A percentile compares a stretch with the other conserved stretches of the same genome.
phyloP scores from a whole-genome alignment of 2,888 invertebrate species.

The Archips xylosteana region DNA sequence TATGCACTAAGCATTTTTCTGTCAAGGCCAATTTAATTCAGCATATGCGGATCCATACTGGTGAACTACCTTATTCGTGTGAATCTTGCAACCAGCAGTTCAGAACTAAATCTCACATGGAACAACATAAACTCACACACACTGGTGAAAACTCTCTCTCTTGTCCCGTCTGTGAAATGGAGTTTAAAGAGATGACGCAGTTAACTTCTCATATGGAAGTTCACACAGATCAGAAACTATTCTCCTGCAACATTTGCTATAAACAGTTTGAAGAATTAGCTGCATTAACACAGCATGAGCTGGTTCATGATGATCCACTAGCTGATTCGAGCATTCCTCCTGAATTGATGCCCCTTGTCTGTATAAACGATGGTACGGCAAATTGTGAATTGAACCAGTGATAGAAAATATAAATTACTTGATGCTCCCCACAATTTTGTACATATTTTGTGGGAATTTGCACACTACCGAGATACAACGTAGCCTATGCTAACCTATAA shows the following conservation, averaged over 20 bases:
- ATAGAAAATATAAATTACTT: neutral
- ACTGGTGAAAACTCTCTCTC: neutral
- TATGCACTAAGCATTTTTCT: slow-evolving; percentile 1
- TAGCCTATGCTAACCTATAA: too few relatives aligned
- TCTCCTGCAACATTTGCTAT: neutral
- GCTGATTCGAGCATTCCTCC: neutral
- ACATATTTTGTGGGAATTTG: too few relatives aligned
- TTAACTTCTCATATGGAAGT: neutral
- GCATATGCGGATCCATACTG: neutral
- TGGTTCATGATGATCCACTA: neutral
- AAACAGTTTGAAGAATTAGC: neutral
- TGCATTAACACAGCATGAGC: slow-evolving; percentile 4
- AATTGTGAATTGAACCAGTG: neutral
- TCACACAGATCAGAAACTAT: neutral
- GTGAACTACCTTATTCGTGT: neutral
- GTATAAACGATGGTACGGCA: neutral
- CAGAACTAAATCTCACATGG: neutral
- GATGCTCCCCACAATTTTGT: neutral
- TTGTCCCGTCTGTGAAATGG: neutral
- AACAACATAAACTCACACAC: neutral
- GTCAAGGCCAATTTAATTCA: neutral
- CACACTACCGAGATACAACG: too few relatives aligned
- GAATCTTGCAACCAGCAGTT: slow-evolving; percentile 1
- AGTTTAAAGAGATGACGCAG: neutral
- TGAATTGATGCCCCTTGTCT: neutral